Conservation (phyloP, 2,113 vertebrate genomes). For the Cynocephalus volans region DNA sequence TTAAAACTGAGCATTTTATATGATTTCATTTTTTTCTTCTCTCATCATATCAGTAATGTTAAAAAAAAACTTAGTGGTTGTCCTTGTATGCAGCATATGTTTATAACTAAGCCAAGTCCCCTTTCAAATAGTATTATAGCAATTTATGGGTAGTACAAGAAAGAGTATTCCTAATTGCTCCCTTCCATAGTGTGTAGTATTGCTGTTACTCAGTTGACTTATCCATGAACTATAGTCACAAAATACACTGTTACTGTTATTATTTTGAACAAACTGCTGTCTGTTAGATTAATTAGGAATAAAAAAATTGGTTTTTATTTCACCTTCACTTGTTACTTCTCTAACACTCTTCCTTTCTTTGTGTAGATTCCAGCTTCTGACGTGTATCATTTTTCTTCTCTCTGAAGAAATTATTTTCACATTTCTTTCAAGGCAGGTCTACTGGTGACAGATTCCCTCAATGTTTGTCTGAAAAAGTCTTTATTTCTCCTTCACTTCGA, state of each 20-base stretch:
- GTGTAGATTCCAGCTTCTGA: not conserved
- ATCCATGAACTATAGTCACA: not conserved
- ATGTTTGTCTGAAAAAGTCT: not conserved
- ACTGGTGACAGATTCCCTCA: not conserved
- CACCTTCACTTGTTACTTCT: not conserved
- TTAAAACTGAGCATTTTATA: conserved; percentile 4
- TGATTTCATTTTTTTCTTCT: not conserved
- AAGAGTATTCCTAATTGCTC: not conserved
- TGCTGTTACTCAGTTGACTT: not conserved
- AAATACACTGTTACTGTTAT: not conserved
- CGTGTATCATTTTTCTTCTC: not conserved
- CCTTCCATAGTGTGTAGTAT: not conserved
- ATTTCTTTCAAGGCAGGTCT: not conserved
- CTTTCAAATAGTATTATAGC: not conserved
- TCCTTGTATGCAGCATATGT: not conserved
- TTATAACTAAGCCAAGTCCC: not conserved
- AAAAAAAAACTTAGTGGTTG: not conserved
- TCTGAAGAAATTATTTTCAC: not conserved
- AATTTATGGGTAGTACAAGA: not conserved
- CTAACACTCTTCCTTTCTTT: not conserved
- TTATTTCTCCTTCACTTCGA: not conserved
- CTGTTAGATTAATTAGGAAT: not conserved
- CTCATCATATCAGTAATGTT: not conserved
- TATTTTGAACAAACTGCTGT: not conserved
- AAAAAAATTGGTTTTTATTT: not conserved